phyloP scores from a whole-genome alignment of 1,140 invertebrate genomes.

The Drosophila dunni region DNA sequence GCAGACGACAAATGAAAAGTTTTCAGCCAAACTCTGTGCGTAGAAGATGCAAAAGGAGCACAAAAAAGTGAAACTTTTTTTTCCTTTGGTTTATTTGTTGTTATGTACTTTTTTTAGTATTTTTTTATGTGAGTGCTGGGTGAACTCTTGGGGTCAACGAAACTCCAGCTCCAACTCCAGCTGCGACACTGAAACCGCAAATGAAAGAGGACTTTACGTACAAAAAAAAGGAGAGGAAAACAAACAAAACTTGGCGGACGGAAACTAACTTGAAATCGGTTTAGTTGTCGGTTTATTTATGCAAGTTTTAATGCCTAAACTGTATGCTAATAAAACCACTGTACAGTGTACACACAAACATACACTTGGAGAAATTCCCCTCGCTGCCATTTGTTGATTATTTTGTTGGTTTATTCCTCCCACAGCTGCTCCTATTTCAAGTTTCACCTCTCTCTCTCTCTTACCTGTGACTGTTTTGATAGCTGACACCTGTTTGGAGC shows the following conservation, averaged over 20 bases:
- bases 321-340: conserved; percentile 80
- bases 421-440: neutral
- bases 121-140: conserved; percentile 11
- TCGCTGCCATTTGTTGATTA: conserved; percentile 56
- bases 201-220: conserved; percentile 16
- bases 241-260: conserved; percentile 43
- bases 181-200: conserved; percentile 24
- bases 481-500: conserved; percentile 65
- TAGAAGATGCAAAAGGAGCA: conserved; percentile 58
- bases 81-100: conserved; percentile 15
- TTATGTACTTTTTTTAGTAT: conserved; percentile 12
- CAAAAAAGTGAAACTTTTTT: conserved; percentile 8
- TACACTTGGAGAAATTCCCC: conserved; percentile 18
- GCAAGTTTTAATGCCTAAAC: conserved; percentile 66
- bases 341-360: conserved; percentile 38
- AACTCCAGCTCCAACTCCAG: conserved; percentile 36
- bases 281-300: conserved; percentile 80
- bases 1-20: conserved; percentile 60
- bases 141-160: conserved; percentile 23
- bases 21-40: conserved; percentile 56
- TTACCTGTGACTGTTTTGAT: conserved; percentile 46
- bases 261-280: conserved; percentile 74
- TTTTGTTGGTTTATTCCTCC: conserved; percentile 42
- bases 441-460: neutral
- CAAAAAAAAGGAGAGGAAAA: conserved; percentile 31